These are phyloP conservation scores for Sycophila texana DNA, from an alignment of 2,888 invertebrate genomes.

Conservation along the genomic window DNA sequence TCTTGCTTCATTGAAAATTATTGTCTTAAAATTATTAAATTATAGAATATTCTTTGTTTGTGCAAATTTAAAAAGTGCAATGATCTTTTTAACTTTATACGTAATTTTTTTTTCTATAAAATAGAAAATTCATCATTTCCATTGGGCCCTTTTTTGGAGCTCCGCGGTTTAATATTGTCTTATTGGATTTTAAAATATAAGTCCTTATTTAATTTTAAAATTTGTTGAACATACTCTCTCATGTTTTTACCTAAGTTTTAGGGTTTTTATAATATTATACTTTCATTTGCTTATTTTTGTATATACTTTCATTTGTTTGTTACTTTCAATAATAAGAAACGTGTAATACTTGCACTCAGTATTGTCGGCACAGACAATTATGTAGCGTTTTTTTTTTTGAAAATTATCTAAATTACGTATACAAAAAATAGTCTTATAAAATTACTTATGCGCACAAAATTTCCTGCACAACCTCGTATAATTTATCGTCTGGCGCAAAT, in stretches of 20 bases:
- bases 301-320: constrained; percentile 49
- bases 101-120: constrained; percentile 46
- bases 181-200: constrained; percentile 27
- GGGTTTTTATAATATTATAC: not conserved
- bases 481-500: not conserved
- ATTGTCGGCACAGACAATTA: not conserved
- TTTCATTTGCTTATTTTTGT: constrained; percentile 27
- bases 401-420: constrained; percentile 16
- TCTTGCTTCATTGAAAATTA: constrained; percentile 18
- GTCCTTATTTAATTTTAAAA: too few species aligned
- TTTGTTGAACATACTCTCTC: too few species aligned
- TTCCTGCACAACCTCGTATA: not conserved
- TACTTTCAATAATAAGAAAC: constrained; percentile 32
- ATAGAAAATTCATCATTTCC: constrained; percentile 16
- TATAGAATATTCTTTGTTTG: constrained; percentile 33
- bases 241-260: not conserved
- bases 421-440: constrained; percentile 21
- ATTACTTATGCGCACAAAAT: constrained; percentile 24
- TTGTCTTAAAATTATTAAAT: constrained; percentile 27
- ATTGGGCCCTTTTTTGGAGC: constrained; percentile 8
- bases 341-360: constrained; percentile 12
- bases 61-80: constrained; percentile 60
- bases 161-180: constrained; percentile 30
- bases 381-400: not conserved
- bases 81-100: constrained; percentile 38